A percentile compares a stretch with the other conserved stretches of the same genome.
phyloP scores from a whole-genome alignment of 2,797 vertebrate genomes.

The Sciurus carolinensis region DNA sequence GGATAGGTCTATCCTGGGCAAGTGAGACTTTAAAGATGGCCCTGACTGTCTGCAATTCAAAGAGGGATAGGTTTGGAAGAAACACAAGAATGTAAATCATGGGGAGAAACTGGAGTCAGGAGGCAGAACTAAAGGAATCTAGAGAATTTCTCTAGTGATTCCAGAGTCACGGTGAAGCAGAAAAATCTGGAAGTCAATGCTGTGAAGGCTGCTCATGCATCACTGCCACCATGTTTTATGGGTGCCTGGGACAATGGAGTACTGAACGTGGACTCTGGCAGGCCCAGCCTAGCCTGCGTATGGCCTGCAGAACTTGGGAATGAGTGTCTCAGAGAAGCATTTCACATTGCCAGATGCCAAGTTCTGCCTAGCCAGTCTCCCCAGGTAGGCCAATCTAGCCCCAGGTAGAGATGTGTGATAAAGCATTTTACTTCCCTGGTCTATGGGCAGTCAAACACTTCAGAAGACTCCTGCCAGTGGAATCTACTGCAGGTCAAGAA shows the following conservation, averaged over 20 bases:
- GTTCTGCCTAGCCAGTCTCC: background rate
- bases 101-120: background rate
- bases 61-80: background rate
- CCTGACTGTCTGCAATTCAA: background rate
- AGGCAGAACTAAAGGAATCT: background rate
- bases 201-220: background rate
- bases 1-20: background rate
- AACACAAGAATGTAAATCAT: background rate
- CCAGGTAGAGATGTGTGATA: background rate
- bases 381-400: background rate
- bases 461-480: background rate
- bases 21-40: background rate
- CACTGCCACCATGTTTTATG: rapidly evolving
- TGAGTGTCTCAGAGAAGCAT: background rate
- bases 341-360: background rate
- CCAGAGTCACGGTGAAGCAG: background rate
- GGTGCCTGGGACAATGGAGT: background rate
- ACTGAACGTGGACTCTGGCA: background rate
- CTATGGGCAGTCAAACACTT: background rate
- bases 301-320: background rate
- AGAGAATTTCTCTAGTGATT: constrained; percentile 9
- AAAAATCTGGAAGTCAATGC: background rate
- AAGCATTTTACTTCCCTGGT: background rate
- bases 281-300: background rate
- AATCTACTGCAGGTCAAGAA: background rate